Evolutionary conservation across 2,113 vertebrate species (phyloP).

Genomic region (Sturnira hondurensis): DNA sequence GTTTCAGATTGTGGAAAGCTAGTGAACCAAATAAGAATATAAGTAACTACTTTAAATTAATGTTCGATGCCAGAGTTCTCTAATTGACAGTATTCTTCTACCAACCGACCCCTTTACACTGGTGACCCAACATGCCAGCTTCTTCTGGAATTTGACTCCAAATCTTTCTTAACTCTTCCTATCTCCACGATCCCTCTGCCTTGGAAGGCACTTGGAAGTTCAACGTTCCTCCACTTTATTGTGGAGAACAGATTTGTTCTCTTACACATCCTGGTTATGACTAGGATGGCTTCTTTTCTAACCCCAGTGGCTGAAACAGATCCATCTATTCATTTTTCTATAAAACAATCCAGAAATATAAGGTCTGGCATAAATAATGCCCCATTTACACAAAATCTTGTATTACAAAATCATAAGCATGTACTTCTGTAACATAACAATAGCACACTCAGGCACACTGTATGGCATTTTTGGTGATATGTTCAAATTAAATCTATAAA

Average conservation of each 20-base stretch:
- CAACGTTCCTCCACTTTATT: not conserved
- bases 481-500: too few species aligned
- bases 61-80: too few species aligned
- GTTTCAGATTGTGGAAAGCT: not conserved
- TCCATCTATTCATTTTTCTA: not conserved
- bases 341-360: not conserved
- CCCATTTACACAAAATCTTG: too few species aligned
- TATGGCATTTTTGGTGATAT: too few species aligned
- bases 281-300: not conserved
- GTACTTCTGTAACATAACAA: too few species aligned
- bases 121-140: not conserved
- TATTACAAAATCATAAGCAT: too few species aligned
- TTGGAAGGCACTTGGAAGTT: not conserved
- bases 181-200: not conserved
- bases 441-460: too few species aligned
- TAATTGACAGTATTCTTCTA: not conserved
- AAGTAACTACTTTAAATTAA: not conserved
- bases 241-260: not conserved
- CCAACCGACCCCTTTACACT: fast-evolving
- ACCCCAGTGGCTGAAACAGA: not conserved
- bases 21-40: not conserved
- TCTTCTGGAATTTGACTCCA: not conserved
- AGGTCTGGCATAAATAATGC: too few species aligned
- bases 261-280: not conserved
- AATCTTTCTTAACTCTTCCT: not conserved